Evolutionary conservation across 2,113 vertebrate genomes (phyloP).

Genomic region (Salvelinus sp.): DNA sequence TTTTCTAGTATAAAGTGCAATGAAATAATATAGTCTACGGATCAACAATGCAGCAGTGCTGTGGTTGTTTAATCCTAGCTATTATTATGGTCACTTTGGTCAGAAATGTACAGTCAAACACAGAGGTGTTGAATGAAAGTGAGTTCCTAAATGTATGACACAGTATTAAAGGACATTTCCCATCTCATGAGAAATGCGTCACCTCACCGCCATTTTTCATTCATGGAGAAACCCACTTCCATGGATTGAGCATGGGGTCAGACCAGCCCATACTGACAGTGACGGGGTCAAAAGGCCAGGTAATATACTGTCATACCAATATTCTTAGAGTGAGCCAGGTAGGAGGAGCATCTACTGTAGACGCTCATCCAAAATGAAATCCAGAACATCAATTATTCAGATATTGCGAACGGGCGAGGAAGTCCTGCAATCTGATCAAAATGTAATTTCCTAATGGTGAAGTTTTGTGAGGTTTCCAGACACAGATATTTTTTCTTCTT

Average conservation of each 20-base stretch:
- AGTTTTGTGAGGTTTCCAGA: not conserved
- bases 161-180: too few species aligned
- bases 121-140: too few species aligned
- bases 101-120: too few species aligned
- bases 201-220: not conserved
- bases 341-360: not conserved
- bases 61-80: too few species aligned
- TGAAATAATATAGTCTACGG: too few species aligned
- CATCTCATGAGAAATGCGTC: not conserved
- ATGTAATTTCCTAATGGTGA: not conserved
- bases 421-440: conserved; percentile 19
- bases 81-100: too few species aligned
- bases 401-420: not conserved
- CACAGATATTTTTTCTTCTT: not conserved
- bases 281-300: not conserved
- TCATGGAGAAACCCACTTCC: not conserved
- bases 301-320: not conserved
- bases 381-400: conserved; percentile 26
- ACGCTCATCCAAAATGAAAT: conserved; percentile 20
- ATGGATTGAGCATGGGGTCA: not conserved
- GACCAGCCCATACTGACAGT: not conserved
- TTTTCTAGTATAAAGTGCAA: too few species aligned
- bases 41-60: too few species aligned
- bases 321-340: not conserved
- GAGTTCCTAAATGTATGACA: too few species aligned